Evolutionary conservation across 1,140 invertebrate genomes (phyloP).

Genomic region (Drosophila erecta): DNA sequence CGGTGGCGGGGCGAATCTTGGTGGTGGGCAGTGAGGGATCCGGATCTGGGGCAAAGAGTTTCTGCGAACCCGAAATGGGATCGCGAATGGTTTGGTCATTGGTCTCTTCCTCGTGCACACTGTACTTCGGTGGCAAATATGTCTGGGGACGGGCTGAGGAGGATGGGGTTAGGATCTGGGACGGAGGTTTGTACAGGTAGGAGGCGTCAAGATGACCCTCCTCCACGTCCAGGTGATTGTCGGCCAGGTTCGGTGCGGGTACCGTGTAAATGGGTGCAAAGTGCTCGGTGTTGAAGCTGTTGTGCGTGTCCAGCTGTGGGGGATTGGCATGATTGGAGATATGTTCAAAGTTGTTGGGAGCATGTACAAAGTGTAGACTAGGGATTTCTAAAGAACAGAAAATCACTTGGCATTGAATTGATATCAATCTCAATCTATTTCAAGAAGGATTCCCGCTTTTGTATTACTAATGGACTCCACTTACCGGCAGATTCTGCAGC

Average conservation of each 20-base stretch:
- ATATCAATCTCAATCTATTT: too few relatives aligned
- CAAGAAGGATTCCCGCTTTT: too few relatives aligned
- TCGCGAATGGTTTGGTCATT: constrained; percentile 84
- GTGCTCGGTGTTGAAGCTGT: constrained; percentile 75
- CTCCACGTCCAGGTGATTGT: constrained; percentile 73
- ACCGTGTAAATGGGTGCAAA: constrained; percentile 92
- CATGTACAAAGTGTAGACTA: not conserved
- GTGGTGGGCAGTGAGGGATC: constrained; percentile 84
- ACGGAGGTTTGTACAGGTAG: constrained; percentile 54
- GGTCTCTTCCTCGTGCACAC: constrained; percentile 85
- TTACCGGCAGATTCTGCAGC: constrained; percentile 75
- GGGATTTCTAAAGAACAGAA: not conserved
- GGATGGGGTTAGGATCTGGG: constrained; percentile 15
- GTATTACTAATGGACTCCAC: constrained; percentile 11
- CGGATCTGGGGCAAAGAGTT: constrained; percentile 85
- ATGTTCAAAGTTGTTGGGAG: constrained; percentile 17
- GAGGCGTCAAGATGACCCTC: constrained; percentile 51
- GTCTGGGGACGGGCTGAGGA: constrained; percentile 38
- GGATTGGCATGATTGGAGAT: constrained; percentile 23
- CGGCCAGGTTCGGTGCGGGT: constrained; percentile 89
- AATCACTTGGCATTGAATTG: too few relatives aligned
- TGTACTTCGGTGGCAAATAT: constrained; percentile 78
- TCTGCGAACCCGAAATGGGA: constrained; percentile 82
- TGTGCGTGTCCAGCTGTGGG: constrained; percentile 72
- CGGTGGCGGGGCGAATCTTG: constrained; percentile 83